Conservation (phyloP, 2,113 vertebrate species). For the Cariama cristata region DNA sequence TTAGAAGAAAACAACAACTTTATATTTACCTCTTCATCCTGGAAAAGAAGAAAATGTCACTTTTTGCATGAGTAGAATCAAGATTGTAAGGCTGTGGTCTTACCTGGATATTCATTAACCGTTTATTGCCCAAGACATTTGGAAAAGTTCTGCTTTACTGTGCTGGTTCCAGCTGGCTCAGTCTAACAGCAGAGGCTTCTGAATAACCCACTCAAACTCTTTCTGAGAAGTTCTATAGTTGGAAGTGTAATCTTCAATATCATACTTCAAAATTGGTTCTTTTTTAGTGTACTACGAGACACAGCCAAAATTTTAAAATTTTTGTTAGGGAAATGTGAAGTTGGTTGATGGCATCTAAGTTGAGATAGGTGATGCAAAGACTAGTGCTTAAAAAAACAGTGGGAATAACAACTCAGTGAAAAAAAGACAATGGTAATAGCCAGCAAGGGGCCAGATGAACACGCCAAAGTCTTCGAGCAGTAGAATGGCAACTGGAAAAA, state of each 20-base stretch:
- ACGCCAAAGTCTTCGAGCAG: neutral
- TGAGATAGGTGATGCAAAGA: neutral
- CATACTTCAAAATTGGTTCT: neutral
- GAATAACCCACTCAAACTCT: neutral
- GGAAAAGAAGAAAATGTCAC: neutral
- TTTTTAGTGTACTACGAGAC: neutral
- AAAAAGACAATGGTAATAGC: neutral
- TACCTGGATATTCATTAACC: neutral
- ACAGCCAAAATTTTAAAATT: neutral
- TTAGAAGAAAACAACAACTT: neutral
- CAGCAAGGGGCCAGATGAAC: neutral
- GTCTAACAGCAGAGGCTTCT: neutral
- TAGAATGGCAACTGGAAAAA: neutral
- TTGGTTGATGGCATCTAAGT: neutral
- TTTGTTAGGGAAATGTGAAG: neutral
- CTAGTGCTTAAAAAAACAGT: neutral
- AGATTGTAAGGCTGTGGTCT: neutral
- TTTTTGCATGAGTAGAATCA: neutral
- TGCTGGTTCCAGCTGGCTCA: neutral
- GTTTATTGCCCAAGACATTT: neutral
- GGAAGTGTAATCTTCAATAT: neutral
- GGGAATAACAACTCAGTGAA: neutral
- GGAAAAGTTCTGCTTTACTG: neutral
- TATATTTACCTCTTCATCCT: neutral
- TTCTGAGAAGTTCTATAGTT: neutral